Percentiles rank a stretch among this genome's conserved stretches.
These are phyloP conservation scores for Cylas formicarius DNA, from an alignment of 1,140 invertebrate genomes.

Conservation along the genomic window DNA sequence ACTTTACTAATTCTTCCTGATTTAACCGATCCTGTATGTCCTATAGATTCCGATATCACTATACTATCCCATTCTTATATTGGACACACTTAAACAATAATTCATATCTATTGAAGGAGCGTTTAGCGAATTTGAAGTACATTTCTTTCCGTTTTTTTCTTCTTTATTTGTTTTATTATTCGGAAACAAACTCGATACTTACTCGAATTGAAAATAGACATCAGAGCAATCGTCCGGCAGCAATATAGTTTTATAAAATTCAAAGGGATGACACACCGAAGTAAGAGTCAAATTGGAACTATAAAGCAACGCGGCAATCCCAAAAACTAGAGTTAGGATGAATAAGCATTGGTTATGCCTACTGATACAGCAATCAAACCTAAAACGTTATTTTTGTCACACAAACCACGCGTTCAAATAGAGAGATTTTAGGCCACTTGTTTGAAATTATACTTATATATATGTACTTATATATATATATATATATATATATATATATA, in stretches of 20 bases:
- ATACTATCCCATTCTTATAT: no score
- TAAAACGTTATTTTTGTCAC: conserved; percentile 36
- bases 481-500: no score
- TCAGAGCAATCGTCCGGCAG: conserved; percentile 65
- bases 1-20: no score
- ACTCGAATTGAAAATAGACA: conserved; percentile 61
- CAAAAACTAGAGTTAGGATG: conserved; percentile 51
- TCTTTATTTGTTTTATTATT: no score
- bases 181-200: conserved; percentile 39
- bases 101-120: no score
- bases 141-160: no score
- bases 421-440: background rate
- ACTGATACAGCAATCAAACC: conserved; percentile 67
- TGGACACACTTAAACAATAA: conserved; percentile 1
- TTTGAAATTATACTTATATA: no score
- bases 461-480: no score
- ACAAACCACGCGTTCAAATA: background rate
- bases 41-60: background rate
- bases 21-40: no score
- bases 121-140: no score
- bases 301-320: conserved; percentile 53
- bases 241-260: conserved; percentile 53
- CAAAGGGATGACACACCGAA: conserved; percentile 62
- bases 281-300: conserved; percentile 64
- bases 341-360: conserved; percentile 57